phyloP scores from a whole-genome alignment of 2,113 vertebrate species.

The Neomonachus schauinslandi region DNA sequence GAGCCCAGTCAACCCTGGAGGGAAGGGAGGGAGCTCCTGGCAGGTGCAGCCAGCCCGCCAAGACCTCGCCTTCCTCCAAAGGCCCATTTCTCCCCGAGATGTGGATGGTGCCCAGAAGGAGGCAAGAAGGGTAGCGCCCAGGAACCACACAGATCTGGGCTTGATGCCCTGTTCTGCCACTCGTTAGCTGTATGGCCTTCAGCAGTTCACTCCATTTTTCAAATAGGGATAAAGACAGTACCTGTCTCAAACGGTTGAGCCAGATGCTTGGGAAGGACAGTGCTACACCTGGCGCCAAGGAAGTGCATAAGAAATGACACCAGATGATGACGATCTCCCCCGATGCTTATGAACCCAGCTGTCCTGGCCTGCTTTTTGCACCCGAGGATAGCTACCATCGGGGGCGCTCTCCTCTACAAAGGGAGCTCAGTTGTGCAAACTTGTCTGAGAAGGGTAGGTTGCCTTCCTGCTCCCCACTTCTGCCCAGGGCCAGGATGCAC shows the following conservation, averaged over 20 bases:
- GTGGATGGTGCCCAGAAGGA: not conserved
- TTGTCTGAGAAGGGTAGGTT: not conserved
- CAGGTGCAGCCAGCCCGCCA: not conserved
- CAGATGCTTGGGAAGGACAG: not conserved
- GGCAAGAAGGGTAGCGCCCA: no score
- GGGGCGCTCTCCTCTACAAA: not conserved
- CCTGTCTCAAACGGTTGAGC: not conserved
- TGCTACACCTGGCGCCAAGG: not conserved
- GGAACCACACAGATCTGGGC: no score
- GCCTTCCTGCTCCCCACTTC: not conserved
- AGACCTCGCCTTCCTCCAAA: not conserved
- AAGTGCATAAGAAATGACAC: not conserved
- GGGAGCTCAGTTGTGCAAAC: not conserved
- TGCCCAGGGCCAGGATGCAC: rapidly evolving
- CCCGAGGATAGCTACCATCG: rapidly evolving
- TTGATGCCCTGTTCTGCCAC: not conserved
- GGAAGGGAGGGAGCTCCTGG: not conserved
- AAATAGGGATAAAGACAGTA: not conserved
- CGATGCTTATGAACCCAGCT: not conserved
- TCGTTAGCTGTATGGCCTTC: not conserved
- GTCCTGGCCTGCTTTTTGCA: not conserved
- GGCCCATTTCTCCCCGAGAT: not conserved
- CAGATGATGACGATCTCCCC: not conserved
- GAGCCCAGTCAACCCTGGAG: not conserved
- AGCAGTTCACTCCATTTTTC: not conserved